Percentiles rank a stretch among this genome's conserved stretches.
Evolutionary conservation across 2,888 invertebrate species (phyloP).

Genomic region (Nesidiocoris tenuis): DNA sequence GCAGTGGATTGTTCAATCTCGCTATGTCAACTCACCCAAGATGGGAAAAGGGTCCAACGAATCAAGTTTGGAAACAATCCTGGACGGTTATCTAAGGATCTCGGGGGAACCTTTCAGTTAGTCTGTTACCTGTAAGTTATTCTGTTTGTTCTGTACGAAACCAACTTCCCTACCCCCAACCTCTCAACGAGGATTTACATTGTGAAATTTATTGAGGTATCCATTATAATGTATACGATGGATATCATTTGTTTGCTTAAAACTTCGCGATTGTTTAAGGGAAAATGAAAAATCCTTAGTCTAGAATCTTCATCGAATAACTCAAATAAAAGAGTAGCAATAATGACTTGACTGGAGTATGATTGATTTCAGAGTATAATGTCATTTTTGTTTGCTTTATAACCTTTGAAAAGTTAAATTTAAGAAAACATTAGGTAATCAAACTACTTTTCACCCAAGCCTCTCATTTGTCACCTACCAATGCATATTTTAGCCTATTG

Average conservation of each 20-base stretch:
- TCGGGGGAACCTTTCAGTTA: slow-evolving; percentile 21
- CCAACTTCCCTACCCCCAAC: not conserved
- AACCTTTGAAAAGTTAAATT: no score
- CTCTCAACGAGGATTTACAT: slow-evolving; percentile 16
- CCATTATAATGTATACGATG: not conserved
- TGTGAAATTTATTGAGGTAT: slow-evolving; percentile 6
- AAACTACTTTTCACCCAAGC: no score
- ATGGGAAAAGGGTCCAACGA: slow-evolving; percentile 1
- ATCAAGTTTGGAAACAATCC: slow-evolving; percentile 41
- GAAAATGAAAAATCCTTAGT: not conserved
- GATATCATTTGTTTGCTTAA: not conserved
- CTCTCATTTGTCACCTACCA: not conserved
- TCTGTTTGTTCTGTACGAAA: slow-evolving; percentile 29
- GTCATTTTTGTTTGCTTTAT: no score
- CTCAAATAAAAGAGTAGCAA: no score
- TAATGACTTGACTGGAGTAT: no score
- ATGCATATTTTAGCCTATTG: no score
- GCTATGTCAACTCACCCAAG: slow-evolving; percentile 24
- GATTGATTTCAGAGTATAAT: no score
- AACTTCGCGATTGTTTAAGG: not conserved
- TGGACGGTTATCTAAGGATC: slow-evolving; percentile 24
- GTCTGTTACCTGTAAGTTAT: slow-evolving; percentile 34
- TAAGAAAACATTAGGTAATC: no score
- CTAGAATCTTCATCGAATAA: no score
- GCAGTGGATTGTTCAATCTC: slow-evolving; percentile 22